Base-by-base conservation (phyloP, 1,140 invertebrate genomes). In the Metopolophium dirhodum region DNA sequence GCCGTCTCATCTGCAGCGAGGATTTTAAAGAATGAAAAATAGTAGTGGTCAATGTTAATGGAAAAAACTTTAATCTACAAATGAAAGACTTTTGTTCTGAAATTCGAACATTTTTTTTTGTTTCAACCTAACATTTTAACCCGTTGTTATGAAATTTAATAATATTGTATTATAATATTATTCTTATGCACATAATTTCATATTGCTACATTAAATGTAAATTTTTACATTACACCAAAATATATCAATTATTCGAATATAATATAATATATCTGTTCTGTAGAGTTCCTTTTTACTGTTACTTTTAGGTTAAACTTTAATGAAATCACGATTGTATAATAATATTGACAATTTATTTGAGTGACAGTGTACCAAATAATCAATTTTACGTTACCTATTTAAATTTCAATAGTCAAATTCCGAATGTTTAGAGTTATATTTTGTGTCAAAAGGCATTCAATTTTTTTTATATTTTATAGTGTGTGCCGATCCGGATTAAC, bases 1-100 rank as follows among this genome's bases (percentile, higher is more conserved):
- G 45, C 45, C 30, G 9, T 14, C 26, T 26, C 41, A 37, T 82
- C 37, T 14, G 7, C 30, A 35, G 11, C 83, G 22, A 30, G 47
- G 26, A 51, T 49, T 49, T 47, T 35, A 47, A 49, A 87, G 26
- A 87, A 87, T 87, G 45, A 87, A 87, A n/a, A 87, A 87, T 87
- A n/a, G 86, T 87, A 49, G 26, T 47, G 86, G 45, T 49, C 45
- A 87, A 87, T 47, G 47, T 49, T 20, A 87, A 47, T 20, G 35
- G 26, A 87, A 47, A 87, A 87, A 30, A 49, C 26, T 87, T 87
- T 87, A 45, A 86, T 47, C 41, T 30, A 41, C 41, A 47, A 86
- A 86, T 86, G 11, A 86, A 86, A 86, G 23, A 86, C 47, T n/a
- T 88, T 88, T 54, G n/a, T 88, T 49, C 30, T 7, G 18, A 11